phyloP scores from a whole-genome alignment of 2,888 invertebrate genomes.

The Mesochorus sp. region DNA sequence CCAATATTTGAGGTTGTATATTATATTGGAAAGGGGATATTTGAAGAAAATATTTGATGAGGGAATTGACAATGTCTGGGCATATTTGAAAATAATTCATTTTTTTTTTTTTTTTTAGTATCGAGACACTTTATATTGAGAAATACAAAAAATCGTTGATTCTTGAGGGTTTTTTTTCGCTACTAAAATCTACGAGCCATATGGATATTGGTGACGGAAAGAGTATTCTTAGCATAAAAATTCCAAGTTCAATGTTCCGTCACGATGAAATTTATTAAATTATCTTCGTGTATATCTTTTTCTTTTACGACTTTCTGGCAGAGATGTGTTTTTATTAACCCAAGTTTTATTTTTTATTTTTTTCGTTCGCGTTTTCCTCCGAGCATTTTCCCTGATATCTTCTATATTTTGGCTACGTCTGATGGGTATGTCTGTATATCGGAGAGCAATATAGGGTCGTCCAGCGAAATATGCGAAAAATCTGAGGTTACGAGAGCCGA shows the following conservation, averaged over 20 bases:
- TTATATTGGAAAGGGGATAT: too few relatives aligned
- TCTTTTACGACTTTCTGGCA: background rate
- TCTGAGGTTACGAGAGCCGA: slow-evolving; percentile 28
- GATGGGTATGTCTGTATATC: slow-evolving; percentile 23
- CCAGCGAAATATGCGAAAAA: slow-evolving; percentile 17
- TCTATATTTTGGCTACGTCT: background rate
- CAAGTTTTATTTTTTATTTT: background rate
- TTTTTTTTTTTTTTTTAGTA: too few relatives aligned
- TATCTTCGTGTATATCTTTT: slow-evolving; percentile 13
- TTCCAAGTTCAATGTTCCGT: background rate
- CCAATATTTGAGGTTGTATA: too few relatives aligned
- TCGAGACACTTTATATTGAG: too few relatives aligned
- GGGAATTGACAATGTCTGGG: too few relatives aligned
- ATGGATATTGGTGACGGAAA: background rate
- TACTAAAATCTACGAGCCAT: too few relatives aligned
- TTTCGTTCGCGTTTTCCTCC: background rate
- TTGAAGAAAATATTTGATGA: too few relatives aligned
- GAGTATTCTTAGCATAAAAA: slow-evolving; percentile 33
- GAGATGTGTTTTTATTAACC: background rate
- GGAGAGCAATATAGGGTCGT: slow-evolving; percentile 34
- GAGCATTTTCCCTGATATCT: background rate
- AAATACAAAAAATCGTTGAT: too few relatives aligned
- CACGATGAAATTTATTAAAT: slow-evolving; percentile 25
- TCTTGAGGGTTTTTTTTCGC: too few relatives aligned
- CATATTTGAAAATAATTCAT: too few relatives aligned